Evolutionary conservation across 2,797 vertebrate species (phyloP), one percentile per base, ranked within the genome.

Genomic region (Naso thynnoides): DNA sequence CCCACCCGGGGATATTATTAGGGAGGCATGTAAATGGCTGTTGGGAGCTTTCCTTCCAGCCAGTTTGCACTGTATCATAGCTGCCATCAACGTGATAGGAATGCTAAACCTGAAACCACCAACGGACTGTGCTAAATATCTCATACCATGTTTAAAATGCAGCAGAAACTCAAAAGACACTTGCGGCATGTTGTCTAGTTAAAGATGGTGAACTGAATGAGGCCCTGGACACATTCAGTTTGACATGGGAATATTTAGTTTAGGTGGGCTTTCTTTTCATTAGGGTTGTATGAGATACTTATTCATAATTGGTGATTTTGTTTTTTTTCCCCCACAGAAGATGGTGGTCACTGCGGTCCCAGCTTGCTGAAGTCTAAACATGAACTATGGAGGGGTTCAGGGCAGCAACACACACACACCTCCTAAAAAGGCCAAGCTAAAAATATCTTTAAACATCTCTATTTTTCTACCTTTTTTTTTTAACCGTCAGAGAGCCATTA

Each of bases 21-120:
- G 27, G 59, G 70, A 86, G 74, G 70, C 50, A 48, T 73, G 27
- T 53, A 47, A 76, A 19, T 14, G 63, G 19, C 70, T 64, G 41
- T 29, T 44, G 18, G 61, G 39, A 38, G 47, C 23, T 60, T 69
- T n/a, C 56, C 47, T 29, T 49, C 26, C 56, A 65, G 56, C 42
- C 56, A n/a, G 15, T 69, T 16, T 52, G 44, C 52, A 26, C 33
- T 33, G 24, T 36, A 38, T 15, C 26, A 45, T 60, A 78, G 76
- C 81, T 76, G 70, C 76, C 85, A 79, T 83, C 66, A 55, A 81
- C 79, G 61, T 68, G 79, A 86, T 75, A 67, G 63, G 60, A 83
- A 75, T 31, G 70, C 38, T 50, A 1, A 69, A 29, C n/a, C 49
- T 16, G 3, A 64, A 63, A 69, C 27, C 7, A 13, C 52, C 15